phyloP scores from a whole-genome alignment of 2,797 vertebrate species.

The Gambusia yucatana region DNA sequence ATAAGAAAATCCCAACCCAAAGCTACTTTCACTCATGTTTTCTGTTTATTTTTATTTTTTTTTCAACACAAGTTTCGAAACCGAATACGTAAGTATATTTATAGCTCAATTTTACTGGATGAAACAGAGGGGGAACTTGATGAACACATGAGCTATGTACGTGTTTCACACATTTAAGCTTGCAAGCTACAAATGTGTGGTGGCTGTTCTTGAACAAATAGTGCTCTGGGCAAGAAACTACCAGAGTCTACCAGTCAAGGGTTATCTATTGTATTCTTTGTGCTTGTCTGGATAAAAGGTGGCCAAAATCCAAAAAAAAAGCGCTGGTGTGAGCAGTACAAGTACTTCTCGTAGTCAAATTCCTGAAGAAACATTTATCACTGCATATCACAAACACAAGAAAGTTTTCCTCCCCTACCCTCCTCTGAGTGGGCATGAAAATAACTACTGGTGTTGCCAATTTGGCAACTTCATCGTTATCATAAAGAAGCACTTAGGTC shows the following conservation, averaged over 20 bases:
- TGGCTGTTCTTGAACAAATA: not conserved
- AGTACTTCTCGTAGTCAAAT: not conserved
- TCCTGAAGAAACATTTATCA: not conserved
- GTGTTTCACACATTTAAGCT: not conserved
- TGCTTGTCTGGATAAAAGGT: not conserved
- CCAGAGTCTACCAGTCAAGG: not conserved
- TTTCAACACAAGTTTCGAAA: conserved; percentile 1
- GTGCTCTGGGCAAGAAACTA: not conserved
- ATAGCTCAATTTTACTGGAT: conserved; percentile 25
- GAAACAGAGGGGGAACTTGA: not conserved
- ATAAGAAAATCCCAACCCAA: not conserved
- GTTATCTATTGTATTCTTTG: not conserved
- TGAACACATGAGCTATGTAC: not conserved
- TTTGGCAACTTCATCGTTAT: not conserved
- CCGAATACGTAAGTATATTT: conserved; percentile 33
- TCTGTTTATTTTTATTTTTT: not conserved
- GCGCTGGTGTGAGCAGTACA: not conserved
- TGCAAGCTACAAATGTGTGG: not conserved
- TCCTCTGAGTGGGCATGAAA: not conserved
- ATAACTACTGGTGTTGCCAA: not conserved
- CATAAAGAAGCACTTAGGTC: not conserved
- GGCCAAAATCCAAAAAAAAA: not conserved
- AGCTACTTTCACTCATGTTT: not conserved
- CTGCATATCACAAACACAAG: not conserved
- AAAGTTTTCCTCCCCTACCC: not conserved